Evolutionary conservation across 1,140 invertebrate genomes (phyloP), one percentile per base, ranked within the genome.

Genomic region (Scaptomyza montana): DNA sequence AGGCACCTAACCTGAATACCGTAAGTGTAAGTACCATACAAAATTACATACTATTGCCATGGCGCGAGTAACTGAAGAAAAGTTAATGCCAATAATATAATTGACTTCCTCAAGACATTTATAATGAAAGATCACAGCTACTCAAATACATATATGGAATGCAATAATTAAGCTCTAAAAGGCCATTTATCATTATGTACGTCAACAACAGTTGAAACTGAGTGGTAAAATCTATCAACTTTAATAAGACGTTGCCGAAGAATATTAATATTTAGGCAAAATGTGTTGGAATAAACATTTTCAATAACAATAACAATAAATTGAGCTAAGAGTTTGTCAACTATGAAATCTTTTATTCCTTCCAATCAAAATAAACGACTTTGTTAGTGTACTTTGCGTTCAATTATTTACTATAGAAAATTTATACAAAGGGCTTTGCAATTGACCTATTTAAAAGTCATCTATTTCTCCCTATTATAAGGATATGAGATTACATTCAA

Each of bases 1-100:
- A 53, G 43, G 28, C 59, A 69, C 65, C 53, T 57, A 63, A 61
- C 69, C 49, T 41, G 55, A 66, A 47, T 47, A 45, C 33, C 30
- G 62, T 33, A 43, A 63, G 13, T 16, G 36, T 33, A 33, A 21
- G 9, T 16, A 25, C 10, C 6, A 46, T 51, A 9, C 5, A 46
- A n/a, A 59, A 43, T 41, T 16, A 16, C 16, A 16, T 16, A n/a
- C n/a, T 60, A 60, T 64, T 65, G 62, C 43, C 30, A 36, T 13
- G n/a, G 5, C 54, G 9, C n/a, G 9, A 28, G 13, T 46, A 39
- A 28, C 5, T 13, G 30, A 28, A 56, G 21, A 56, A 45, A 16
- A 63, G 43, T 43, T n/a, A 4, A 63, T 12, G 7, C 21, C 41
- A 56, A 67, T 51, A 36, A 56, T 21, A 39, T 50, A 59, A 60